Conservation (phyloP, 2,113 vertebrate genomes). For the Dipodomys merriami region DNA sequence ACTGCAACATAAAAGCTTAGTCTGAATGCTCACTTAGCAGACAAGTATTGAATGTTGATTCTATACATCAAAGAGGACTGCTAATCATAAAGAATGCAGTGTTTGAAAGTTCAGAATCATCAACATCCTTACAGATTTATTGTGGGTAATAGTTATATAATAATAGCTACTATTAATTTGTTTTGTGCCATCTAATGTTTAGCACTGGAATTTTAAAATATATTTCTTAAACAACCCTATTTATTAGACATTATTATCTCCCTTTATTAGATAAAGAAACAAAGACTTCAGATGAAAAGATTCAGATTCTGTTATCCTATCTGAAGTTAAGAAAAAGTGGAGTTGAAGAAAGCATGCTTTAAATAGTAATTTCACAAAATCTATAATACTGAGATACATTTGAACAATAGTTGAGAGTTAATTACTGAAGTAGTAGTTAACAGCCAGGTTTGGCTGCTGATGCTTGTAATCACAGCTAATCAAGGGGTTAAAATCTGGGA, state of each 20-base stretch:
- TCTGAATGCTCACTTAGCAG: slow-evolving; percentile 1
- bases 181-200: background rate
- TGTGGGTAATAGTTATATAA: slow-evolving; percentile 22
- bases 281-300: background rate
- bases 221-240: background rate
- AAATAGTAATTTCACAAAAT: background rate
- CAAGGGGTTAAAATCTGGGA: too few species aligned
- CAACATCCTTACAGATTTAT: slow-evolving; percentile 30
- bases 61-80: background rate
- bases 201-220: slow-evolving; percentile 34
- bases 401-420: background rate
- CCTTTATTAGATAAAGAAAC: slow-evolving; percentile 33
- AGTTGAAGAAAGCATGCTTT: background rate
- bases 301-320: background rate
- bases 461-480: too few species aligned
- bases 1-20: background rate
- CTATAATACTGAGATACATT: background rate
- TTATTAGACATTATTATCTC: slow-evolving; percentile 28
- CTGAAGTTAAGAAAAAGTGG: background rate
- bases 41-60: background rate
- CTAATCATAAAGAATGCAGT: slow-evolving; percentile 5
- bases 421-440: too few species aligned
- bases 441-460: too few species aligned
- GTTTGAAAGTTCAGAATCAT: slow-evolving; percentile 42
- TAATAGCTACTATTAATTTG: slow-evolving; percentile 7